Percentiles rank a stretch among this genome's conserved stretches.
phyloP scores from a whole-genome alignment of 2,888 invertebrate species.

The Nephrotoma guestfalica region DNA sequence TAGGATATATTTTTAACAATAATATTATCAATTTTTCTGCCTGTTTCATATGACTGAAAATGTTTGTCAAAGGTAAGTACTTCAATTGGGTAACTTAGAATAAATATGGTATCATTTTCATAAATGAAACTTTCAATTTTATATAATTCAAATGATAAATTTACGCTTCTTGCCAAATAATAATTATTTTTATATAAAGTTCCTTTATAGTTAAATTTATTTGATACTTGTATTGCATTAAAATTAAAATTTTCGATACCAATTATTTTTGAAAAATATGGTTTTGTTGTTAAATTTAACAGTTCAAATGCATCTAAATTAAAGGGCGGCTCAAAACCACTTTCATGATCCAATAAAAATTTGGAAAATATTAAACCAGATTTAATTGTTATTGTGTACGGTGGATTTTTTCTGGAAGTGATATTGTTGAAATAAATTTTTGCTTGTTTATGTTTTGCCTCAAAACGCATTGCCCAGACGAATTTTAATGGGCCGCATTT shows the following conservation, averaged over 20 bases:
- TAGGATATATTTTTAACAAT: conserved; percentile 5
- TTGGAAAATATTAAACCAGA: neutral
- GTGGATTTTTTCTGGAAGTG: neutral
- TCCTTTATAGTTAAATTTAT: conserved; percentile 7
- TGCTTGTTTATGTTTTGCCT: conserved; percentile 4
- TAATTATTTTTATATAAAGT: conserved; percentile 7
- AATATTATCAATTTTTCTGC: neutral
- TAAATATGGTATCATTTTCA: conserved; percentile 3
- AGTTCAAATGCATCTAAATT: neutral
- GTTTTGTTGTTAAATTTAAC: neutral
- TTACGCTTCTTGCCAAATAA: conserved; percentile 6
- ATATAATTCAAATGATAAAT: conserved; percentile 6
- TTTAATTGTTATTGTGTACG: neutral
- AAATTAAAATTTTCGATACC: neutral
- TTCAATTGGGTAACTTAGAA: conserved; percentile 4
- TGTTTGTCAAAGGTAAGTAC: conserved; percentile 4
- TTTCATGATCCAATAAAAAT: neutral
- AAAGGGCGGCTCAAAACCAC: neutral
- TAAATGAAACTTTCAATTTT: conserved; percentile 8
- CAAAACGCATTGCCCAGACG: neutral
- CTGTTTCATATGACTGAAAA: conserved; percentile 6
- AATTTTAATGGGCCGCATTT: conserved; percentile 11
- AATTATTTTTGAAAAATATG: conserved; percentile 6
- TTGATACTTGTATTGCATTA: conserved; percentile 1
- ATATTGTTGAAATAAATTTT: neutral